phyloP scores from a whole-genome alignment of 37 sponge, comb jelly and placozoan species.

The Spongilla lacustris region DNA sequence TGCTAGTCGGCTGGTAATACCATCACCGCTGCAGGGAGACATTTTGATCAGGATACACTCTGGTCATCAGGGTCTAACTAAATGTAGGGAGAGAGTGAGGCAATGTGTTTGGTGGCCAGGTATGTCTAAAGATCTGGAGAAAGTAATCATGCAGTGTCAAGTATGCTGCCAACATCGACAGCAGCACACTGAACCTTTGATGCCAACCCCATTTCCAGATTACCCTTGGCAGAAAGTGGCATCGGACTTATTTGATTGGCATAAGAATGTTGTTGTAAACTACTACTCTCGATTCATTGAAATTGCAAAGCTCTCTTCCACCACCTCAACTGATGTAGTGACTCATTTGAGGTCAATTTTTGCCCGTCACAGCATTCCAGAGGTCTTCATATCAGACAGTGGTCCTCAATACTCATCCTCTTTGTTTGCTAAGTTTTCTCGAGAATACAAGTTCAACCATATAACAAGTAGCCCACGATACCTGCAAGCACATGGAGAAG shows the following conservation, averaged over 20 bases:
- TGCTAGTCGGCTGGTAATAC: conserved; percentile 27
- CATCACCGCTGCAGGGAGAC: background rate
- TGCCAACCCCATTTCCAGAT: conserved; percentile 18
- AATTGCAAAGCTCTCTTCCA: conserved; percentile 1
- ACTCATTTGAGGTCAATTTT: conserved; percentile 22
- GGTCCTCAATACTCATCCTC: conserved; percentile 37
- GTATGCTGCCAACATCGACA: conserved; percentile 19
- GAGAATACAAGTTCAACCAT: conserved; percentile 15
- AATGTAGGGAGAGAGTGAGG: conserved; percentile 28
- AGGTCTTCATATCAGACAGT: conserved; percentile 25
- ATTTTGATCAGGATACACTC: conserved; percentile 18
- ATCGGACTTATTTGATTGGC: conserved; percentile 18
- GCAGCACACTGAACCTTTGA: conserved; percentile 22
- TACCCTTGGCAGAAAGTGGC: conserved; percentile 44
- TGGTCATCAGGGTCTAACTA: conserved; percentile 31
- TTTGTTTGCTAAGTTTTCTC: conserved; percentile 9
- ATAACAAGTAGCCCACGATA: conserved; percentile 32
- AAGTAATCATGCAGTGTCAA: conserved; percentile 4
- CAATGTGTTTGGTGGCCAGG: conserved; percentile 50
- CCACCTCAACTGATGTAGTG: conserved; percentile 2
- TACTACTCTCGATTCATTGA: conserved; percentile 43
- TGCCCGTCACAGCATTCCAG: conserved; percentile 48
- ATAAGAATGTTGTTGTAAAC: background rate
- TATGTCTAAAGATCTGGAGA: conserved; percentile 21
- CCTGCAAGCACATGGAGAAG: conserved; percentile 36